Conservation (phyloP, 2,888 invertebrate genomes). For the Dasypolia templi region DNA sequence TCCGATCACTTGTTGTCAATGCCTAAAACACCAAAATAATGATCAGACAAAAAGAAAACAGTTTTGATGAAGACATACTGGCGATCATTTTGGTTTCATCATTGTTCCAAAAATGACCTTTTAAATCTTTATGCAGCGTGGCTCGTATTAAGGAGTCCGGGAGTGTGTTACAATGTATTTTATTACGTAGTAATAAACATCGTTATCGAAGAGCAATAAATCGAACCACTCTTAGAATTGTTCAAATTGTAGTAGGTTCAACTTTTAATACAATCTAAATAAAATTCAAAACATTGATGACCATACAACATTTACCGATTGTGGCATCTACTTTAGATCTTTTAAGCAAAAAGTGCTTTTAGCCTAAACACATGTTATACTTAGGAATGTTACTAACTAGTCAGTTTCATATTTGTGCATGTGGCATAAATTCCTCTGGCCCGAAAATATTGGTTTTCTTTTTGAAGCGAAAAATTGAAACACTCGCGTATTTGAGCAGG, state of each 20-base stretch:
- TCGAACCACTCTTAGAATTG: not conserved
- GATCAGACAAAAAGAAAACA: not conserved
- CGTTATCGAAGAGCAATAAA: not conserved
- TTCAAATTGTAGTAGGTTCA: not conserved
- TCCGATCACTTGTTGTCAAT: too few relatives aligned
- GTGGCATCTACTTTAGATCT: not conserved
- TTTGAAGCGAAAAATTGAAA: slow-evolving; percentile 13
- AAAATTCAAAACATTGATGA: not conserved
- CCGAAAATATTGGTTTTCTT: slow-evolving; percentile 15
- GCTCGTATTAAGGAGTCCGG: too few relatives aligned
- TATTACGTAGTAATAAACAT: not conserved
- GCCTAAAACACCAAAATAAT: not conserved
- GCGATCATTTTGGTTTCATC: not conserved
- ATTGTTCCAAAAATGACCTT: not conserved
- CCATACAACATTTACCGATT: too few relatives aligned
- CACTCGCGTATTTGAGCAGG: not conserved
- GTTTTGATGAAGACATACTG: not conserved
- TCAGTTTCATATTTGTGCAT: slow-evolving; percentile 3
- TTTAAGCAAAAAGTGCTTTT: too few relatives aligned
- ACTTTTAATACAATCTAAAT: not conserved
- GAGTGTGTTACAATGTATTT: not conserved
- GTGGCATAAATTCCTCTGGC: slow-evolving; percentile 4
- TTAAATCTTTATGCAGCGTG: not conserved
- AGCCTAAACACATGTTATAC: not conserved
- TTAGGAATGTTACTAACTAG: slow-evolving; percentile 14